Evolutionary conservation across 2,888 invertebrate genomes (phyloP), one percentile per base, ranked within the genome.

Genomic region (Diaperis boleti): DNA sequence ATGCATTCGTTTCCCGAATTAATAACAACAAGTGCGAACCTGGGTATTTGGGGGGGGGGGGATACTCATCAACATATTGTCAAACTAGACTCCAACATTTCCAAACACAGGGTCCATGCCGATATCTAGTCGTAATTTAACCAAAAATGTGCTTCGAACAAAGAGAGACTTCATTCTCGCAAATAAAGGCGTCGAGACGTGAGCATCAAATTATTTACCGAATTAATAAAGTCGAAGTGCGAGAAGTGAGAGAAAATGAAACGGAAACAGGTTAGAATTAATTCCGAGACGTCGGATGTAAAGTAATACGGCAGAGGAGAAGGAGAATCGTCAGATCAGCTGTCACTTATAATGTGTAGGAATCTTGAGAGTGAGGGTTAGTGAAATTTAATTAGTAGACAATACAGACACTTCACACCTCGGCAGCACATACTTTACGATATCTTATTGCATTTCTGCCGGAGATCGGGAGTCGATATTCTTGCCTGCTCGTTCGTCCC

Each of bases 301-400:
- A 72, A 72, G 69, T 69, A 69, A 70, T 72, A 72, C 69, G 61
- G 65, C n/a, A n/a, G n/a, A n/a, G n/a, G n/a, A n/a, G n/a, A 64
- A 56, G 47, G 62, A 52, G 67, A 64, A 64, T 71, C 73, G 66
- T 73, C 76, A 76, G 78, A 78, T 78, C 77, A 76, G 76, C 76
- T 78, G 78, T 78, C 78, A 76, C 74, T 75, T 72, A 72, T 73
- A 67, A 69, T 75, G 75, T 74, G 73, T 69, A 70, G 73, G 73
- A 74, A 72, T 72, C 72, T 70, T 72, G 74, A 74, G 74, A 75
- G 74, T 74, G 74, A 75, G 74, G 76, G 77, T 76, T 74, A 73
- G 73, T 77, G 78, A 79, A 79, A 79, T 79, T 79, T 79, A 79
- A 79, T 79, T 79, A 79, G 75, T 72, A 77, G 76, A 78, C 77